These are phyloP conservation scores for Pteronotus mesoamericanus DNA, from an alignment of 2,797 vertebrate species.

Conservation along the genomic window DNA sequence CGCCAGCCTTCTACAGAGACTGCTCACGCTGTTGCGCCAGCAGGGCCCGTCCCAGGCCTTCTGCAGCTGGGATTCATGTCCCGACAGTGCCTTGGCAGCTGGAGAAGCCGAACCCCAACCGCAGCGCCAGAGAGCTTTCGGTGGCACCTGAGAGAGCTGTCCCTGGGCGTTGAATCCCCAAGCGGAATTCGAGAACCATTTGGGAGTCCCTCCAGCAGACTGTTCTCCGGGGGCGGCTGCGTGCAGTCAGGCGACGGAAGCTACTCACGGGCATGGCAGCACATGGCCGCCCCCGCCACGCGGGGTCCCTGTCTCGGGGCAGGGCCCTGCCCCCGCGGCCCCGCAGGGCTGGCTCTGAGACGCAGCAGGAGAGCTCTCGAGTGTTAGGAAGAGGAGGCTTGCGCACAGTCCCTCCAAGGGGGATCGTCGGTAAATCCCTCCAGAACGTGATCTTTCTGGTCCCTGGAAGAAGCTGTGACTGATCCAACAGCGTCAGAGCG, in stretches of 20 bases:
- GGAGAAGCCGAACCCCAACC: conserved; percentile 42
- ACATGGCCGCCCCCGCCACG: neutral
- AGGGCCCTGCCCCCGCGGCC: conserved; percentile 11
- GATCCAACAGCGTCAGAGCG: neutral
- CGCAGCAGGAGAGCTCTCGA: fast-evolving
- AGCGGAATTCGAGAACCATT: conserved; percentile 41
- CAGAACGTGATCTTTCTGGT: neutral
- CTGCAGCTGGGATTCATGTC: conserved; percentile 75
- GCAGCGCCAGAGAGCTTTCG: conserved; percentile 68
- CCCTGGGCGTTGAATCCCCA: conserved; percentile 51
- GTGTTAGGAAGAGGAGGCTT: neutral
- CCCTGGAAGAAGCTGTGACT: neutral
- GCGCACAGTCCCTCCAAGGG: neutral
- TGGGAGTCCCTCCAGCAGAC: neutral
- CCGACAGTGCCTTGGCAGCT: conserved; percentile 64
- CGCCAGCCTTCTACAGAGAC: conserved; percentile 55
- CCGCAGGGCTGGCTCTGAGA: conserved; percentile 4
- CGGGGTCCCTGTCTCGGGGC: neutral
- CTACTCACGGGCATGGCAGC: neutral
- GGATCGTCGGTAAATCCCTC: neutral
- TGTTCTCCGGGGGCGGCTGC: neutral
- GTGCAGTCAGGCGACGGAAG: fast-evolving
- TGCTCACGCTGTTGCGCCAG: conserved; percentile 57
- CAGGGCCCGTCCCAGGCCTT: conserved; percentile 44
- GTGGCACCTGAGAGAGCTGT: conserved; percentile 52